Base-by-base conservation (phyloP, 2,113 vertebrate species). In the Lampris megalopsis region DNA sequence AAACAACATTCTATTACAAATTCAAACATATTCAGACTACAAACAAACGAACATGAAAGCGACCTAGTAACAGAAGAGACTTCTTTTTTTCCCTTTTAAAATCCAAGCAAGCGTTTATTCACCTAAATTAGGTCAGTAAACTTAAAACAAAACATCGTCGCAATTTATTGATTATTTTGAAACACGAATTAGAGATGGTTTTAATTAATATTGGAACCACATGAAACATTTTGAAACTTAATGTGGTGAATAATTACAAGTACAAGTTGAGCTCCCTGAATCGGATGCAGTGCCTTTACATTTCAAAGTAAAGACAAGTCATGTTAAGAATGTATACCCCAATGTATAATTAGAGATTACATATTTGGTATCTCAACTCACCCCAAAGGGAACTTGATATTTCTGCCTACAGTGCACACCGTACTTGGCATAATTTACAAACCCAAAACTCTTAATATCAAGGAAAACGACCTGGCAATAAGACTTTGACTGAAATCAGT, bases 1-100 rank as follows among this genome's bases (percentile, higher is more conserved):
- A 79, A 73, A 80, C 48, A 63, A 70, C 57, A 63, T 77, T 81
- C 50, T 71, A 81, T 56, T 77, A 77, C 71, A 77, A 24, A 82
- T 76, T 77, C 65, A 13, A 61, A 42, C 59, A 61, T 41, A 8
- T 61, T 61, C 38, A 52, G 5, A 42, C 59, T 6, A 8, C 48
- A 66, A 48, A 66, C 65, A 56, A 63, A 37, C 40, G 7, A 68
- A 79, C 67, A 83, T 81, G 50, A 87, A 77, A 70, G 56, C 52
- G 53, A 57, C 3, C 47, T 54, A 11, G 36, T 1, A 63, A 37
- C 9, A 69, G 61, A 80, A 77, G 40, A 67, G 47, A 68, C 62
- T 57, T n/a, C 59, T 13, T n/a, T 42, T n/a, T 11, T 1, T 61
- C 43, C 43, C 40, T 13, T 61, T 61, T 13, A 42, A 61, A 61